These are phyloP conservation scores for Mylabris sibirica DNA, from an alignment of 2,888 invertebrate species.

Conservation along the genomic window DNA sequence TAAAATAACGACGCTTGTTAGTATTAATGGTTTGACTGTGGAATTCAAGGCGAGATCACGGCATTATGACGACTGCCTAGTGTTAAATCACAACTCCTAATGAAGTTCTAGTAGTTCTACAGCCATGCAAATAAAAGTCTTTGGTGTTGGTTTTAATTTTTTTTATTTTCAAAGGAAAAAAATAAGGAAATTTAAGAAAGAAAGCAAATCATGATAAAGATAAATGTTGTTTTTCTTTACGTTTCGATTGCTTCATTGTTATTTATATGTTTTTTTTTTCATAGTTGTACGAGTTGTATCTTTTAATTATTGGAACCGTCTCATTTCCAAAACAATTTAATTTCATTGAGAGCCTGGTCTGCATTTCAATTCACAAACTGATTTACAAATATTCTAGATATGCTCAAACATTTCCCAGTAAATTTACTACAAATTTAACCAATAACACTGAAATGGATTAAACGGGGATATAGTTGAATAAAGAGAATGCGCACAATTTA, in stretches of 20 bases:
- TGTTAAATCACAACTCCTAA: slow-evolving; percentile 45
- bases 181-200: background rate
- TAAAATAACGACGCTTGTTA: slow-evolving; percentile 41
- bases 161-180: background rate
- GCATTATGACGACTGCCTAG: slow-evolving; percentile 51
- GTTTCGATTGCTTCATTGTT: background rate
- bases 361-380: slow-evolving; percentile 26
- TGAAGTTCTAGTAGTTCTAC: slow-evolving; percentile 16
- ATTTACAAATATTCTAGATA: slow-evolving; percentile 46
- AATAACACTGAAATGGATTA: slow-evolving; percentile 59
- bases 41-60: slow-evolving; percentile 41
- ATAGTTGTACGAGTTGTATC: background rate
- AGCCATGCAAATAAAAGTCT: slow-evolving; percentile 10
- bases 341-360: slow-evolving; percentile 12
- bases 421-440: slow-evolving; percentile 57
- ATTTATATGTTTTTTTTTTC: slow-evolving; percentile 1
- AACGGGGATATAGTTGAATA: slow-evolving; percentile 57
- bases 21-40: slow-evolving; percentile 39
- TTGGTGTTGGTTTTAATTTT: background rate
- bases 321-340: slow-evolving; percentile 4
- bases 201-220: background rate
- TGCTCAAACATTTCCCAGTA: slow-evolving; percentile 50
- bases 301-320: slow-evolving; percentile 19
- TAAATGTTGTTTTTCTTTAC: too few species aligned
- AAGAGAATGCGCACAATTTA: slow-evolving; percentile 59